Conservation (phyloP, 2,113 vertebrate species). For the Chionodraco myersi region DNA sequence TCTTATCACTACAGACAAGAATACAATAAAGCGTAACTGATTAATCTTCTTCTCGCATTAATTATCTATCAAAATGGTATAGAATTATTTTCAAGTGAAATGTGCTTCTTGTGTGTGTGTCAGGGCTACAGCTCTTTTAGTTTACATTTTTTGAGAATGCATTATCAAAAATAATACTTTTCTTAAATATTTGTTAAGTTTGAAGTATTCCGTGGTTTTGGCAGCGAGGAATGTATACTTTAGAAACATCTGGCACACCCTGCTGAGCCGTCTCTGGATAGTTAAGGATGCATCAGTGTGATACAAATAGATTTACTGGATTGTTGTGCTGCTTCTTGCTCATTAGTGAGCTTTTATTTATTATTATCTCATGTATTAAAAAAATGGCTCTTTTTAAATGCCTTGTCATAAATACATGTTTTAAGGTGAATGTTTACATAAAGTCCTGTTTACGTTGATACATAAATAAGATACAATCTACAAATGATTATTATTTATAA, state of each 20-base stretch:
- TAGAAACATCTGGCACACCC: constrained; percentile 13
- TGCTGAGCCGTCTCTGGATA: constrained; percentile 3
- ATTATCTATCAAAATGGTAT: constrained; percentile 18
- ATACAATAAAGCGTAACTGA: neutral
- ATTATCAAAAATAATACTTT: neutral
- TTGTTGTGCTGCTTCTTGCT: constrained; percentile 26
- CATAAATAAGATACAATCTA: constrained; percentile 68
- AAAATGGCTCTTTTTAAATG: constrained; percentile 30
- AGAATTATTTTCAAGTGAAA: constrained; percentile 11
- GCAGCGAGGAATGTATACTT: constrained; percentile 48
- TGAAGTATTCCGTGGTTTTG: constrained; percentile 24
- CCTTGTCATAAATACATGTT: constrained; percentile 51
- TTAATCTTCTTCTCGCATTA: constrained; percentile 10
- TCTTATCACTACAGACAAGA: constrained; percentile 11
- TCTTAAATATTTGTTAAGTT: neutral
- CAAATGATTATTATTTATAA: constrained; percentile 57
- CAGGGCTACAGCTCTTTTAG: neutral
- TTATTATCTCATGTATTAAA: neutral
- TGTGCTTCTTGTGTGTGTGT: constrained; percentile 16
- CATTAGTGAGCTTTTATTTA: constrained; percentile 34
- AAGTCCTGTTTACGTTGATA: constrained; percentile 40
- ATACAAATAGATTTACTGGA: neutral
- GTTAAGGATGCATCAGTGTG: neutral
- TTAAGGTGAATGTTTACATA: constrained; percentile 62
- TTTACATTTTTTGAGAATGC: neutral